phyloP scores from a whole-genome alignment of 2,888 invertebrate genomes.

The Syrista parreyssii region DNA sequence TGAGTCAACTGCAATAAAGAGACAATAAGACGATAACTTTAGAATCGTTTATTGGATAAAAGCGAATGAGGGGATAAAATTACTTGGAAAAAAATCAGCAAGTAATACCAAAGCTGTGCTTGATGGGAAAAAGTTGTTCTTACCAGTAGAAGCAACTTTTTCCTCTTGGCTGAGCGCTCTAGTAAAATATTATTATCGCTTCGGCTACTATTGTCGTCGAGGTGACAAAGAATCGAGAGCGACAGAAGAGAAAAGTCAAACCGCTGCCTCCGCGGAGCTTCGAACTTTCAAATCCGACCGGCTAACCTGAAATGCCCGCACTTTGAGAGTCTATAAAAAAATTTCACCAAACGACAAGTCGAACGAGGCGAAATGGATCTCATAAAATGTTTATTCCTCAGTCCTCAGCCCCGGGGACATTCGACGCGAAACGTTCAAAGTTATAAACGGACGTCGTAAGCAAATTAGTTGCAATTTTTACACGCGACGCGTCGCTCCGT shows the following conservation, averaged over 20 bases:
- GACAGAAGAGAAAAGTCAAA: neutral
- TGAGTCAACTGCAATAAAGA: neutral
- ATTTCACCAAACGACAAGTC: conserved; percentile 36
- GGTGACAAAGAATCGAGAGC: neutral
- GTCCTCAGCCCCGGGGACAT: conserved; percentile 6
- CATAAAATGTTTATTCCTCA: conserved; percentile 46
- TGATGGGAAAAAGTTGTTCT: neutral
- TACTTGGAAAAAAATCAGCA: neutral
- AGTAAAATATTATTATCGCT: conserved; percentile 15
- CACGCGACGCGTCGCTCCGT: neutral
- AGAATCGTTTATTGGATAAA: too few relatives aligned
- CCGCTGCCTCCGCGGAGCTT: neutral
- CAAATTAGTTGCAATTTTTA: conserved; percentile 29
- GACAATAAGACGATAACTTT: neutral
- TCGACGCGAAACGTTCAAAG: neutral
- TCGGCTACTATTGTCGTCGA: conserved; percentile 4
- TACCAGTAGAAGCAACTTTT: neutral
- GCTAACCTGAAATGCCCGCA: conserved; percentile 31
- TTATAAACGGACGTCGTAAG: conserved; percentile 26
- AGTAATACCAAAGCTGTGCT: neutral
- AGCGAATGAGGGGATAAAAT: neutral
- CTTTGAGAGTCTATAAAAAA: conserved; percentile 50
- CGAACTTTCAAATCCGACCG: conserved; percentile 1
- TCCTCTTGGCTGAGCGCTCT: neutral
- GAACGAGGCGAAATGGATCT: conserved; percentile 37